Evolutionary conservation across 2,888 invertebrate species (phyloP).

Genomic region (Drosophila leonis): DNA sequence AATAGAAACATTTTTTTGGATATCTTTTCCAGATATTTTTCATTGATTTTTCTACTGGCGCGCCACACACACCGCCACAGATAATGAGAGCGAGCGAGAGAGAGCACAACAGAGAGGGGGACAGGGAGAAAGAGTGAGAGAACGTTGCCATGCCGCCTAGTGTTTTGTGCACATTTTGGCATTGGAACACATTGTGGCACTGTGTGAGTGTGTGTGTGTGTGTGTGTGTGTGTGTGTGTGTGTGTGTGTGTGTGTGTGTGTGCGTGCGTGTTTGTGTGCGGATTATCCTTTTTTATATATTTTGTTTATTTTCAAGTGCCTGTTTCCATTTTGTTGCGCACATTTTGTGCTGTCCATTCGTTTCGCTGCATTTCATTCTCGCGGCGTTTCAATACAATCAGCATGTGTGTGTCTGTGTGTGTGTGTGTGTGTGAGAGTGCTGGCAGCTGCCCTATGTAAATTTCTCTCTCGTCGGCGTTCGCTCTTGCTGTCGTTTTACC

Average conservation of each 20-base stretch:
- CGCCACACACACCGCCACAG: slow-evolving; percentile 54
- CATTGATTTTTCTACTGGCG: slow-evolving; percentile 79
- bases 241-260: slow-evolving; percentile 28
- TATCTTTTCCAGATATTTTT: slow-evolving; percentile 78
- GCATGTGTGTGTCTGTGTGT: slow-evolving; percentile 4
- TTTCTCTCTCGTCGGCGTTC: slow-evolving; percentile 31
- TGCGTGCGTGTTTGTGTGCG: too few species aligned
- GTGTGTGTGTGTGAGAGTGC: slow-evolving; percentile 22
- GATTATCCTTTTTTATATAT: slow-evolving; percentile 79
- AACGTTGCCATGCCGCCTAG: slow-evolving; percentile 58
- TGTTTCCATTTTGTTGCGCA: slow-evolving; percentile 67
- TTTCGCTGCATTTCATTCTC: slow-evolving; percentile 80
- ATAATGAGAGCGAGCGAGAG: slow-evolving; percentile 8
- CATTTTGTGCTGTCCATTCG: slow-evolving; percentile 73
- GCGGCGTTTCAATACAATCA: slow-evolving; percentile 66
- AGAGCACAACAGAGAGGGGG: slow-evolving; percentile 12
- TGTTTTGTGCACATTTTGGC: slow-evolving; percentile 69
- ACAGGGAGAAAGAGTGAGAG: slow-evolving; percentile 20
- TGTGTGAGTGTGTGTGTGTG: slow-evolving; percentile 26
- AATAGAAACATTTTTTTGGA: slow-evolving; percentile 47
- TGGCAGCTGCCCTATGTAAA: slow-evolving; percentile 63
- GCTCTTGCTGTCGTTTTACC: slow-evolving; percentile 35
- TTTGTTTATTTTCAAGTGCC: slow-evolving; percentile 73
- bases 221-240: slow-evolving; percentile 28
- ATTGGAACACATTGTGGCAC: slow-evolving; percentile 30